A percentile compares a stretch with the other conserved stretches of the same genome.
Evolutionary conservation across 2,797 vertebrate genomes (phyloP).

Genomic region (Mycteria americana): DNA sequence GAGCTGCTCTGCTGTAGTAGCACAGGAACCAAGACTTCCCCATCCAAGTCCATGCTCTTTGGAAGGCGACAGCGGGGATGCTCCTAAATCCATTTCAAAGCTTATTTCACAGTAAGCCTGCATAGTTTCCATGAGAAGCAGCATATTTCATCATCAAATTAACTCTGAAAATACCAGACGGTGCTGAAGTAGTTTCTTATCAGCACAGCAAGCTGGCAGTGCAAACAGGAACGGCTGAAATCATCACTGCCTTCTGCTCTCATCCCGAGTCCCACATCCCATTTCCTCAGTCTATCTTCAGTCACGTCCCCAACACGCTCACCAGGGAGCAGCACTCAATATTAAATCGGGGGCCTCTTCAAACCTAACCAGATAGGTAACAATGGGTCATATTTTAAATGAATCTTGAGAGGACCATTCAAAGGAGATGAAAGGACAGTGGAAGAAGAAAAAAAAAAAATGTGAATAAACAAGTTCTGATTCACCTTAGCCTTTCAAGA

Average conservation of each 20-base stretch:
- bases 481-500: neutral
- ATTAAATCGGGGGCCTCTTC: neutral
- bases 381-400: neutral
- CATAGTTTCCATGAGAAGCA: neutral
- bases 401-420: neutral
- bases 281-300: neutral
- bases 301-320: fast-evolving
- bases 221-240: neutral
- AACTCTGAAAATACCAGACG: neutral
- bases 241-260: neutral
- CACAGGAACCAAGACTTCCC: neutral
- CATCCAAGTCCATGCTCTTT: neutral
- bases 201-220: neutral
- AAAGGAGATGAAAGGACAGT: neutral
- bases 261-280: neutral
- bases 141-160: neutral
- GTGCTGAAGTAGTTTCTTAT: neutral
- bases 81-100: neutral
- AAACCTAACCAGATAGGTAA: neutral
- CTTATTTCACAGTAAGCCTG: neutral
- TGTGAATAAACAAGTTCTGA: neutral
- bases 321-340: neutral
- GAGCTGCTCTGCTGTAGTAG: neutral
- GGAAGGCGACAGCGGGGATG: neutral
- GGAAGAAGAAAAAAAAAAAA: neutral